phyloP scores from a whole-genome alignment of 2,797 vertebrate species.

The Chelmon rostratus region DNA sequence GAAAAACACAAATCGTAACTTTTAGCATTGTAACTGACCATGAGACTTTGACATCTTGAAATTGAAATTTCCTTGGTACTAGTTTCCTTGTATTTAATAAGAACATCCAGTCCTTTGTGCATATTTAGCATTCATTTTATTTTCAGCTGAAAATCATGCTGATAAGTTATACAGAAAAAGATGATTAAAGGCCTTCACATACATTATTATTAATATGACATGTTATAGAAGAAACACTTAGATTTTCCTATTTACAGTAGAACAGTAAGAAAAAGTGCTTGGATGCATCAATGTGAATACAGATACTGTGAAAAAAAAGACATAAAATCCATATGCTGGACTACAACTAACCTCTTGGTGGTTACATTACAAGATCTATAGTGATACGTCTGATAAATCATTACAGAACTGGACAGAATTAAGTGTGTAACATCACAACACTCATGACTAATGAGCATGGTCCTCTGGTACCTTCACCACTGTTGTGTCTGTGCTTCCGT shows the following conservation, averaged over 20 bases:
- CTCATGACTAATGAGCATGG: constrained; percentile 20
- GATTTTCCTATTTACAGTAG: constrained; percentile 75
- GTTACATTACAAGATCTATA: constrained; percentile 31
- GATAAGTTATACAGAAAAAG: constrained; percentile 67
- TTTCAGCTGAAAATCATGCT: constrained; percentile 77
- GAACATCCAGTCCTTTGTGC: constrained; percentile 27
- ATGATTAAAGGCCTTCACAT: constrained; percentile 67
- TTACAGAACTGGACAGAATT: constrained; percentile 17
- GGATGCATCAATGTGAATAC: constrained; percentile 75
- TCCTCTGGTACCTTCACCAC: constrained; percentile 32
- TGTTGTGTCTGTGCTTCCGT: constrained; percentile 14
- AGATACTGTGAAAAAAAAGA: constrained; percentile 58
- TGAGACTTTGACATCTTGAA: not conserved
- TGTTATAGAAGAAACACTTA: constrained; percentile 70
- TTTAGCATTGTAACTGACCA: rapidly evolving
- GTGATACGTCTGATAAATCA: constrained; percentile 12
- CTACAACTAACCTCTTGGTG: constrained; percentile 23
- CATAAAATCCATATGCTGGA: constrained; percentile 60
- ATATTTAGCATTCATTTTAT: constrained; percentile 67
- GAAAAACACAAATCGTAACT: not conserved
- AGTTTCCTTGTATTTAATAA: not conserved
- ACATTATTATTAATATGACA: constrained; percentile 71
- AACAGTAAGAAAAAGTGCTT: constrained; percentile 80
- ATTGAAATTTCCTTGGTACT: not conserved
- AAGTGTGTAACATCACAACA: constrained; percentile 15